A percentile compares a stretch with the other conserved stretches of the same genome.
Conservation (phyloP, 2,888 invertebrate species). For the Trachelus tabidus region DNA sequence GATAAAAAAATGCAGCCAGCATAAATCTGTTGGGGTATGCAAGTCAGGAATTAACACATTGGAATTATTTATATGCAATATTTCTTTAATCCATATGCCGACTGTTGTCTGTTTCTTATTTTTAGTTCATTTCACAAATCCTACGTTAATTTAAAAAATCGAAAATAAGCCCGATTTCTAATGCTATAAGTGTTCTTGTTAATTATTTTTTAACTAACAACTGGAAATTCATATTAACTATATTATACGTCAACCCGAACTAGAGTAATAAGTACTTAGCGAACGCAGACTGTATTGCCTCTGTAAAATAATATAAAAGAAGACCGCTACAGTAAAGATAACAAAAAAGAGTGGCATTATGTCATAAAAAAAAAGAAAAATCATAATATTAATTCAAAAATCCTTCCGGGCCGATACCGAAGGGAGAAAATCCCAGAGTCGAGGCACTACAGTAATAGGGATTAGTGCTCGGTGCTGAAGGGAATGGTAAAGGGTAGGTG, state of each 20-base stretch:
- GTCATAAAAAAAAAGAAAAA: not conserved
- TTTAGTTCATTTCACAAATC: not conserved
- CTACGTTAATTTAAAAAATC: not conserved
- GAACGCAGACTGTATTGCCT: not conserved
- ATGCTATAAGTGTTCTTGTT: not conserved
- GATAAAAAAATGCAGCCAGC: not conserved
- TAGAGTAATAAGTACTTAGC: not conserved
- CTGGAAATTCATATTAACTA: not conserved
- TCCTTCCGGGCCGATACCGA: not conserved
- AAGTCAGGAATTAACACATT: not conserved
- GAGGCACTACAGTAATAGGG: not conserved
- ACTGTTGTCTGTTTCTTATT: not conserved
- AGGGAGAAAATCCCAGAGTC: not conserved
- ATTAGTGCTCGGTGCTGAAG: not conserved
- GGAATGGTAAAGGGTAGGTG: not conserved
- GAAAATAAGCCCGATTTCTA: not conserved
- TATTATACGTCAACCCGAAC: not conserved
- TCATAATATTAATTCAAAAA: not conserved
- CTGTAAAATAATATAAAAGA: not conserved
- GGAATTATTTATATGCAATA: not conserved
- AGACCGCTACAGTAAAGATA: not conserved
- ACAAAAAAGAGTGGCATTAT: not conserved
- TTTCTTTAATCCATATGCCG: not conserved
- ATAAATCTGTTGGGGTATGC: not conserved
- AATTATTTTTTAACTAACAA: not conserved